Base-by-base conservation (phyloP, 2,113 vertebrate species). In the Carlito syrichta region DNA sequence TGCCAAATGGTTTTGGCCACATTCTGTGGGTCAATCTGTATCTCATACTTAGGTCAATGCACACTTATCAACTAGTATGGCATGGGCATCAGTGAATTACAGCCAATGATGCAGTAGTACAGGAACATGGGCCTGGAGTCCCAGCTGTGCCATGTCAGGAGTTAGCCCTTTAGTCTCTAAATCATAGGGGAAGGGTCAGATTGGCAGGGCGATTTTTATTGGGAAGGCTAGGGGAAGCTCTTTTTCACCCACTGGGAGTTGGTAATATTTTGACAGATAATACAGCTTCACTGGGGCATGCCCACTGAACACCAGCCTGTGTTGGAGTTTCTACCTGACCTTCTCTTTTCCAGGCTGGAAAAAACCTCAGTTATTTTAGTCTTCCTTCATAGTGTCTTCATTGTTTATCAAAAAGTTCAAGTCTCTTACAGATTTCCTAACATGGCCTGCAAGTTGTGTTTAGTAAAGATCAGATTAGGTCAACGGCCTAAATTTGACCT, bases 381-480 rank as follows among this genome's bases (percentile, higher is more conserved):
- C 56, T 95, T 77, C 20, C 30, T 35, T 48, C 14, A 20, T 9
- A n/a, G 19, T 45, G 13, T 54, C 54, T 89, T 84, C 35, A 48
- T 54, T 81, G 79, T 90, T 32, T 69, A n/a, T n/a, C n/a, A n/a
- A 68, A 85, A 85, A 89, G 50, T 40, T 81, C 83, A 94, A 76
- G 68, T 40, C 79, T 74, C 69, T 91, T 86, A 85, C 2, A 93
- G 62, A 84, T 95, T 83, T 97, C 94, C 68, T 81, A 91, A 91
- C 32, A 91, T 74, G 79, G 19, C 60, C 50, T 86, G 82, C 14
- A 69, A 87, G 94, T 23, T 88, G 25, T 78, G 20, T 35, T 90
- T 81, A 82, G 52, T 45, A 87, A 95, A 66, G 60, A 88, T 38
- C 63, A 91, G 60, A 93, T 45, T 74, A 89, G 32, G 78, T 63